Evolutionary conservation across 2,888 invertebrate species (phyloP), one percentile per base, ranked within the genome.

Genomic region (Argyra leucocephala): DNA sequence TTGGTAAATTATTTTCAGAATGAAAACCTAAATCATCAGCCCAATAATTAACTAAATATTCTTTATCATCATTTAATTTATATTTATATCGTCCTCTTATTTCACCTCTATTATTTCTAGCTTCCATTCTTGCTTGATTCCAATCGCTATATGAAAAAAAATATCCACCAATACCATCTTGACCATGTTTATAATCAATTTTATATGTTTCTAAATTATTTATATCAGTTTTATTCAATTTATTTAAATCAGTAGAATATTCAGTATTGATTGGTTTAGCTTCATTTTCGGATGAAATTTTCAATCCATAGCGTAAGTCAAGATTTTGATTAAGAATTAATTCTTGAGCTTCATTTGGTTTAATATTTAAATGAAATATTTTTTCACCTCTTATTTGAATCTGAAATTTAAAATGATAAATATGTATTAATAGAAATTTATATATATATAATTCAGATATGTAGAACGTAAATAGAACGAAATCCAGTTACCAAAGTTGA

Each of bases 21-120:
- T 90, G 89, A 82, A 90, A 90, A n/a, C 90, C 90, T 69, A 84
- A 82, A 69, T 85, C 84, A 74, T 89, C 88, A 66, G 89, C 88
- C 84, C 87, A 89, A 76, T 90, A 90, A 68, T 85, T 77, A 67
- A 78, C 79, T 66, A 78, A 64, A 66, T 77, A 77, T 63, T 79
- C 79, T 23, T 77, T 75, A 23, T 79, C 78, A 63, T 66, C 63
- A 48, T 82, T 82, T 70, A 75, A 73, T 6, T 84, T 84, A 69
- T 84, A 83, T 61, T 84, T 84, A 76, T 89, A 90, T 9, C 87
- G 83, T 18, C 90, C 90, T 24, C 83, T 80, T 22, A 90, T 85
- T 65, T 86, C 83, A 21, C 90, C 89, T 63, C 84, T 83, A 1
- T 84, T 81, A 67, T 84, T 83, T 64, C 88, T 85, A 74, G 85